Evolutionary conservation across 2,113 vertebrate genomes (phyloP).

Genomic region (Muntiacus muntjak): DNA sequence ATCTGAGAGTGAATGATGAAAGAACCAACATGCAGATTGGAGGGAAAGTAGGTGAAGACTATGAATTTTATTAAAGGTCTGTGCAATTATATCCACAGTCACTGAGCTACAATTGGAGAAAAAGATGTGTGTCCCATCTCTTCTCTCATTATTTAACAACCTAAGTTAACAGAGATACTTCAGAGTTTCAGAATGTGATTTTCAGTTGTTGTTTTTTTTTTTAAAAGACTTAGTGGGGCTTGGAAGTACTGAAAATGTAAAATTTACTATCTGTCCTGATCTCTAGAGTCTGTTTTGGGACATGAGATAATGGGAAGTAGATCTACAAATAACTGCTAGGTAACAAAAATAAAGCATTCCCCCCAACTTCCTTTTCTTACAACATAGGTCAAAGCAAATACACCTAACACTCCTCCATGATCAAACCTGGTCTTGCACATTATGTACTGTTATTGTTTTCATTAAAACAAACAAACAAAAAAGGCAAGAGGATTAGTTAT

Average conservation of each 20-base stretch:
- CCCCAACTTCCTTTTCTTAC: neutral
- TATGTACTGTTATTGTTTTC: slow-evolving; percentile 49
- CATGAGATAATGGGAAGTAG: slow-evolving; percentile 27
- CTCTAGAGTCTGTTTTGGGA: slow-evolving; percentile 63
- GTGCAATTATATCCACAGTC: slow-evolving; percentile 33
- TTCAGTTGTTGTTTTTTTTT: neutral
- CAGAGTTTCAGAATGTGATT: neutral
- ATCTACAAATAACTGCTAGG: slow-evolving; percentile 20
- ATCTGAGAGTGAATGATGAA: slow-evolving; percentile 30
- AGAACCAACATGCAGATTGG: slow-evolving; percentile 35
- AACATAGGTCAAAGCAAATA: slow-evolving; percentile 51
- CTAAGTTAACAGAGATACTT: neutral
- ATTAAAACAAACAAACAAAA: slow-evolving; percentile 37
- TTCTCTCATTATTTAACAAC: slow-evolving; percentile 32
- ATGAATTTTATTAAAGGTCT: slow-evolving; percentile 16
- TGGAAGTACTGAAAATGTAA: slow-evolving; percentile 14
- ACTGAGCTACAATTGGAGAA: slow-evolving; percentile 51
- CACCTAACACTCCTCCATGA: neutral
- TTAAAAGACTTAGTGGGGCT: neutral
- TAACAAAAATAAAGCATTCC: slow-evolving; percentile 49
- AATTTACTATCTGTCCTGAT: neutral
- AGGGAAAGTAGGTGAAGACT: neutral
- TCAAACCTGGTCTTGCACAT: slow-evolving; percentile 30
- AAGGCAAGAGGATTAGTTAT: slow-evolving; percentile 61
- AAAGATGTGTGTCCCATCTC: neutral